These are phyloP conservation scores for Pandemis heparana DNA, from an alignment of 2,888 invertebrate species.

Conservation along the genomic window DNA sequence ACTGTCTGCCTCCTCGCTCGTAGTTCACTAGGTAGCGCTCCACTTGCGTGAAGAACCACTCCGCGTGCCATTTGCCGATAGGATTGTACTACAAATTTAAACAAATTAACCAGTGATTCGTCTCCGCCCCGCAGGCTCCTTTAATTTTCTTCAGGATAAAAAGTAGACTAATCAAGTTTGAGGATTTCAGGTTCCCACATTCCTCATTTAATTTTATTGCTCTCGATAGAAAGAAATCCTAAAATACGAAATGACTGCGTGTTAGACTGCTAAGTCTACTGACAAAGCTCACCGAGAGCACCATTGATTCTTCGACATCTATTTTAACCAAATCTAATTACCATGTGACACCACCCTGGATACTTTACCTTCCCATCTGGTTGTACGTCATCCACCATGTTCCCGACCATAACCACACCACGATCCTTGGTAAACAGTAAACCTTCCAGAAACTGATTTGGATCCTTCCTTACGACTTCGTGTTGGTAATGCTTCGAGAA, in stretches of 20 bases:
- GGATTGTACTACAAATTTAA: conserved; percentile 86
- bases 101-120: background rate
- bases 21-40: conserved; percentile 72
- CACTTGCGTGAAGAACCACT: conserved; percentile 94
- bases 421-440: conserved; percentile 87
- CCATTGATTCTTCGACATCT: no score
- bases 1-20: conserved; percentile 57
- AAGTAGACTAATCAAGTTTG: no score
- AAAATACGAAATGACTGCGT: no score
- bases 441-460: conserved; percentile 91
- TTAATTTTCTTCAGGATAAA: no score
- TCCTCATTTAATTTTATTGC: no score
- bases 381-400: conserved; percentile 87
- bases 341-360: background rate
- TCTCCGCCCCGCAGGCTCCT: no score
- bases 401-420: conserved; percentile 92
- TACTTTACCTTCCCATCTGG: conserved; percentile 81
- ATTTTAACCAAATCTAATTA: no score
- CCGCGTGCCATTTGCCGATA: conserved; percentile 92
- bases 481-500: conserved; percentile 79
- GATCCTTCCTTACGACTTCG: conserved; percentile 76
- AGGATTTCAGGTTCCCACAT: no score
- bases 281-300: no score
- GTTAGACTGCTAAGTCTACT: no score
- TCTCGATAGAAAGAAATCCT: no score